Base-by-base conservation (phyloP, 2,797 vertebrate species). In the Cottoperca gobio region DNA sequence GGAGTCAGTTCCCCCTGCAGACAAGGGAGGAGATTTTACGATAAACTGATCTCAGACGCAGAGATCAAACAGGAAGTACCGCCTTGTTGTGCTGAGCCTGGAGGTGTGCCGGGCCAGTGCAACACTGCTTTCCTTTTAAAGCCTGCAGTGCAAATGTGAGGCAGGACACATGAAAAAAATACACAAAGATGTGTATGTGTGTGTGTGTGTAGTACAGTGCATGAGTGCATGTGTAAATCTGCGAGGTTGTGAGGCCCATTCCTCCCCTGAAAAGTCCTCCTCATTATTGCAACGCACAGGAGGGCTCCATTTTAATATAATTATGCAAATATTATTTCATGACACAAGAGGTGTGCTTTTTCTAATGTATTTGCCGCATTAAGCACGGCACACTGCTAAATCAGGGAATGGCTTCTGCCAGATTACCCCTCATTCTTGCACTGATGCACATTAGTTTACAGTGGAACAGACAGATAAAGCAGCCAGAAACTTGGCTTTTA, bases 301-400 rank as follows among this genome's bases (percentile, higher is more conserved):
- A 69, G 48, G 21, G 55, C 61, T 70, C 50, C 13, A 37, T 70
- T 83, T 85, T 63, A 52, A 64, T 42, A 73, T 68, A 62, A 79
- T 86, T 71, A 80, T 86, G 75, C 65, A 82, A 82, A 89, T 84
- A 62, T 76, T 67, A 70, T 76, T 79, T 86, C 16, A 70, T 68
- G 63, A 77, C 70, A 78, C 78, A 55, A 78, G 80, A 78, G 71
- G 68, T 72, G 61, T 63, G 48, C 31, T 40, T 52, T 59, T 71
- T 69, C 52, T 55, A 60, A 86, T 64, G 70, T 69, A 58, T 73
- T 77, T 76, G 48, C 73, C 0, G 6, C 73, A 82, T 84, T 74
- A 57, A 72, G 52, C 48, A 42, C 60, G 76, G 79, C 65, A 61
- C 48, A 50, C 64, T 48, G 43, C 31, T 73, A 76, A 74, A 81